Evolutionary conservation across 2,888 invertebrate species (phyloP), one percentile per base, ranked within the genome.

Genomic region (Lithophane leautieri): DNA sequence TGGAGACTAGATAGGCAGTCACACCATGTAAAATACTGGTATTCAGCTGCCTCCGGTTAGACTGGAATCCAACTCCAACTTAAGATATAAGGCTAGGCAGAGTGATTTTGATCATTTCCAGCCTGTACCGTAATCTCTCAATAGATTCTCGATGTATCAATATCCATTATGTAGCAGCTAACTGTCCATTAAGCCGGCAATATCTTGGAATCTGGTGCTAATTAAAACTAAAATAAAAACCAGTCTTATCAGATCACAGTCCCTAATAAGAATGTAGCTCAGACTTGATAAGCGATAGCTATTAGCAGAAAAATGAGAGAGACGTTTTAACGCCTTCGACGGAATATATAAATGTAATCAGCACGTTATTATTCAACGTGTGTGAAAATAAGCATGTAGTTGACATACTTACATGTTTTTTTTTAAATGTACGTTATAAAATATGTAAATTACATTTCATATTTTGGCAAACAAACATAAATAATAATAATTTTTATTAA

Each of bases 161-260:
- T 66, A 40, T 70, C 52, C 50, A 74, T 74, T 81, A 70, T 34
- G n/a, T 70, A 70, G 71, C 56, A 75, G 76, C 42, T 42, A 63
- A 47, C 28, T n/a, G 12, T 47, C 22, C 60, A 16, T 54, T 58
- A 68, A 60, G 34, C 42, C 19, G 11, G 14, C n/a, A 52, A 44
- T 63, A 70, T 70, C 68, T 52, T 28, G 42, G 70, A 44, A 81
- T 61, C 81, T 61, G 50, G 14, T 44, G 70, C 25, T 81, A 84
- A 82, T 84, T 82, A 84, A 81, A 65, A 61, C 70, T 69, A 25
- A 81, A 44, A 52, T 61, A 84, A 71, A 75, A 81, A 69, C 68
- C 34, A 12, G 67, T 50, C 44, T 81, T 81, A 84, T 75, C 60
- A 70, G 67, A 75, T 52, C 62, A 9, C 42, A 25, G 22, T n/a